Evolutionary conservation across 1,140 invertebrate species (phyloP).

Genomic region (Apis florea): DNA sequence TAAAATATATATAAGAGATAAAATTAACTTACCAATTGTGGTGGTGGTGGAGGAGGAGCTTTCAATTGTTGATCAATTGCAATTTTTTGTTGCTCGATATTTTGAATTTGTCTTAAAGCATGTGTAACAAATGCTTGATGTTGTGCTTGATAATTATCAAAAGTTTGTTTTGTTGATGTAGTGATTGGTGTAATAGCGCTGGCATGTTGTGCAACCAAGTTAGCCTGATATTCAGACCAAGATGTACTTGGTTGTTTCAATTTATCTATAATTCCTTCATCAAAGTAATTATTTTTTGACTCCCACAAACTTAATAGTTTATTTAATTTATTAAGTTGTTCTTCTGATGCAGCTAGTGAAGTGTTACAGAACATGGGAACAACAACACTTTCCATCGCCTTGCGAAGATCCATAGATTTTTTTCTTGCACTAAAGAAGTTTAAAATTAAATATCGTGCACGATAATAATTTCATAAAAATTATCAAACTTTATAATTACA

Average conservation of each 20-base stretch:
- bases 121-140: slow-evolving; percentile 97
- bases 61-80: slow-evolving; percentile 86
- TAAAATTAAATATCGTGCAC: slow-evolving; percentile 58
- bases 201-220: slow-evolving; percentile 89
- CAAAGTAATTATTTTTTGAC: slow-evolving; percentile 97
- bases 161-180: slow-evolving; percentile 87
- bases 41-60: slow-evolving; percentile 71
- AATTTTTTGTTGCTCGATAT: slow-evolving; percentile 89
- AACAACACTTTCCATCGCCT: slow-evolving; percentile 94
- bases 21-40: slow-evolving; percentile 65
- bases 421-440: slow-evolving; percentile 91
- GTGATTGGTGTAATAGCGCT: slow-evolving; percentile 88
- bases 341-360: slow-evolving; percentile 89
- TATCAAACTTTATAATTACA: slow-evolving; percentile 22
- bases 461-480: neutral
- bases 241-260: slow-evolving; percentile 89
- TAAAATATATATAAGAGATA: neutral
- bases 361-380: slow-evolving; percentile 98
- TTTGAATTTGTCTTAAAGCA: slow-evolving; percentile 92
- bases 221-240: slow-evolving; percentile 91
- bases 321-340: slow-evolving; percentile 93
- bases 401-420: slow-evolving; percentile 95
- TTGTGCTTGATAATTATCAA: slow-evolving; percentile 93
- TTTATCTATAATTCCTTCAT: slow-evolving; percentile 90
- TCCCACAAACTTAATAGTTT: slow-evolving; percentile 97